Percentiles rank a stretch among this genome's conserved stretches.
These are phyloP conservation scores for Popillia japonica DNA, from an alignment of 1,140 invertebrate species.

Conservation along the genomic window DNA sequence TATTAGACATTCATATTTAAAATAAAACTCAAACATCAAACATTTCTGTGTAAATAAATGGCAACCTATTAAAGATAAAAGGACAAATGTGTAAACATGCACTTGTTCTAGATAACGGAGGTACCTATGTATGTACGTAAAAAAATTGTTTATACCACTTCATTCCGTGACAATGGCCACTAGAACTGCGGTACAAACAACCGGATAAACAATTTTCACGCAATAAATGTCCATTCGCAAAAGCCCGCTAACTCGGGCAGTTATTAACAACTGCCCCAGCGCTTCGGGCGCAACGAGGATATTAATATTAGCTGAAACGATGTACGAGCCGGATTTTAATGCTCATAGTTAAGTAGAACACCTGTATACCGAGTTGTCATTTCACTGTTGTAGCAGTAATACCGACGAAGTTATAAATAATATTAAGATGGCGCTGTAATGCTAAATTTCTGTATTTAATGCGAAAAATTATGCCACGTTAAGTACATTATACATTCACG, in stretches of 20 bases:
- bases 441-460: too few relatives aligned
- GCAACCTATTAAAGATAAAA: too few relatives aligned
- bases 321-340: too few relatives aligned
- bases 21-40: too few relatives aligned
- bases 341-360: neutral
- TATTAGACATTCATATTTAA: too few relatives aligned
- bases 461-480: too few relatives aligned
- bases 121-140: too few relatives aligned
- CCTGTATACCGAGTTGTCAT: too few relatives aligned
- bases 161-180: slow-evolving; percentile 11
- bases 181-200: neutral
- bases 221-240: neutral
- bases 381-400: neutral
- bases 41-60: too few relatives aligned
- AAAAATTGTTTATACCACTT: slow-evolving; percentile 3
- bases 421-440: neutral
- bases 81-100: too few relatives aligned
- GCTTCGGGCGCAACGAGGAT: neutral
- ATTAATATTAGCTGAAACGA: neutral
- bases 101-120: too few relatives aligned
- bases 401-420: neutral
- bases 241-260: neutral
- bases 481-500: neutral
- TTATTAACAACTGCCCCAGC: neutral
- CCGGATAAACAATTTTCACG: slow-evolving; percentile 7